Evolutionary conservation across 2,113 vertebrate genomes (phyloP), one percentile per base, ranked within the genome.

Genomic region (Trogon surrucura): DNA sequence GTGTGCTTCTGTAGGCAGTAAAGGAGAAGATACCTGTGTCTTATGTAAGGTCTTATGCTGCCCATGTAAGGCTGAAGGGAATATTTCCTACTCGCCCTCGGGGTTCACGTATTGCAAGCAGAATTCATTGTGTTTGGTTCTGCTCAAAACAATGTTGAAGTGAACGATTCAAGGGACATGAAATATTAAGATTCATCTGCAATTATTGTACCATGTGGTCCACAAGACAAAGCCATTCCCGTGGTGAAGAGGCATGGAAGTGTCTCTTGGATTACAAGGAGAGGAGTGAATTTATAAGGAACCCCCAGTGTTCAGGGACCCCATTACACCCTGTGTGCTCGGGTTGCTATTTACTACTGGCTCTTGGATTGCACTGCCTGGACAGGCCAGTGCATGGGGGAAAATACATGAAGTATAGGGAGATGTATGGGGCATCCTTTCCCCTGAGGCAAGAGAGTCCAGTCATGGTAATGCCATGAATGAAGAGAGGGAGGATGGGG

Each of bases 1-100:
- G 98, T 97, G 96, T 97, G 94, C 98, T 99, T 97, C 96, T 97
- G 97, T 92, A 89, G 97, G 96, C 96, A 96, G 98, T 97, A 98
- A 98, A 98, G 97, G 97, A 97, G 97, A 97, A 97, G 97, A 98
- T 97, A 98, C 98, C 98, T 99, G 98, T 97, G 51, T 67, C 91
- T 95, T 88, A 90, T 11, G 13, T 79, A 91, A 92, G 41, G 64
- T 25, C 71, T 80, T 20, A 2, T 3, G 27, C 65, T 87, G 51
- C 62, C 87, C 23, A 0, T 32, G 73, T 16, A 8, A 14, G 16
- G 47, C 62, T 61, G 3, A 53, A 66, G 36, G 62, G 34, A n/a
- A 26, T 1, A 16, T 44, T 81, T 81, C 65, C 30, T n/a, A 0
- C 34, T 18, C n/a, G 57, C n/a, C 47, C 3, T 1, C 10, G 27